Percentiles rank a stretch among this genome's conserved stretches.
Evolutionary conservation across 92 coral and sea anemone genomes (phyloP).

Genomic region (Parazoanthus darwini): DNA sequence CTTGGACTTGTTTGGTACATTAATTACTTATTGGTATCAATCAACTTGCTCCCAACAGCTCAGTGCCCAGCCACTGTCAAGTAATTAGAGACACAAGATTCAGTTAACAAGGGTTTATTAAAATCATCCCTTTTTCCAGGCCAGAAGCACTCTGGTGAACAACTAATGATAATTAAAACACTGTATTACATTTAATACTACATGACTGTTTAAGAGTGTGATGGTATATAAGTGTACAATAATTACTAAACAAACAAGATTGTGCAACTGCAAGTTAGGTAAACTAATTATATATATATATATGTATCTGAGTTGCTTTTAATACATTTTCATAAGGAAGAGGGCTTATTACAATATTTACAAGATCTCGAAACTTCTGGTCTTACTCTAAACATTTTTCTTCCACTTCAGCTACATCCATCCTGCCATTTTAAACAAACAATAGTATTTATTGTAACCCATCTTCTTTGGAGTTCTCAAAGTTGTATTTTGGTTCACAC

Average conservation of each 20-base stretch:
- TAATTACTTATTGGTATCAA: too few species aligned
- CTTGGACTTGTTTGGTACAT: too few species aligned
- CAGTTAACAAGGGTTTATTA: not conserved
- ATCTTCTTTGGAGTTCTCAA: too few species aligned
- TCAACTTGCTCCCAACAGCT: too few species aligned
- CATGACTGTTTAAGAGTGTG: not conserved
- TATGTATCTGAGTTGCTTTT: constrained; percentile 20
- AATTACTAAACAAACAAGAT: too few species aligned
- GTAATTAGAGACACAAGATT: not conserved
- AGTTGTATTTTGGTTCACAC: not conserved
- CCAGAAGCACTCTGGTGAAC: not conserved
- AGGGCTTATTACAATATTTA: constrained; percentile 17
- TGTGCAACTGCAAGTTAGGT: not conserved
- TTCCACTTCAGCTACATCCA: not conserved
- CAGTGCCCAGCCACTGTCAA: too few species aligned
- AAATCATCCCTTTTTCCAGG: not conserved
- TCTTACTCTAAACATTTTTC: constrained; percentile 7
- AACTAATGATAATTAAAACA: not conserved
- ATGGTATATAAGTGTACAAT: not conserved
- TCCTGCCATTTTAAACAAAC: not conserved
- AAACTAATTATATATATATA: not conserved
- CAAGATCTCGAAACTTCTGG: not conserved
- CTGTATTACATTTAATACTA: not conserved
- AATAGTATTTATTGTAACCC: too few species aligned
- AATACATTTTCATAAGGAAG: not conserved